Evolutionary conservation across 2,888 invertebrate species (phyloP).

Genomic region (Campoletis raptor): DNA sequence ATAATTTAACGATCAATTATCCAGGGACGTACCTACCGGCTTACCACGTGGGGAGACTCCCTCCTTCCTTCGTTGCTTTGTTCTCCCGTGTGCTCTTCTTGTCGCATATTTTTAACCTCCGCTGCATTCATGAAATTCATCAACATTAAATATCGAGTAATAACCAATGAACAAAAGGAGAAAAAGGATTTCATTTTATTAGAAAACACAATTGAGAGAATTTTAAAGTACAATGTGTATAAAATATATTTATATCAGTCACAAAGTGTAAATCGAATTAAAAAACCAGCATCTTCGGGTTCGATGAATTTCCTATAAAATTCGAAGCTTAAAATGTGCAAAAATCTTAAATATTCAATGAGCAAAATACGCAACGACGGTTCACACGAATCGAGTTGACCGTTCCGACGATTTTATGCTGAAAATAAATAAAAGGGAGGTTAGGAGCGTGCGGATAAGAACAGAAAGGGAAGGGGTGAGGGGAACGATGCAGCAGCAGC

Average conservation of each 20-base stretch:
- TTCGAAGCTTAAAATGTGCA: background rate
- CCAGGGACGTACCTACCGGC: slow-evolving; percentile 63
- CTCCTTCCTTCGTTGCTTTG: slow-evolving; percentile 5
- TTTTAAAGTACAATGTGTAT: background rate
- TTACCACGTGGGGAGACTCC: slow-evolving; percentile 22
- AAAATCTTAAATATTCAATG: slow-evolving; percentile 1
- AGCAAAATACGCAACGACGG: background rate
- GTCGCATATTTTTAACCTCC: background rate
- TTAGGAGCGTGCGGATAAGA: slow-evolving; percentile 71
- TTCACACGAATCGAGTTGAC: slow-evolving; percentile 51
- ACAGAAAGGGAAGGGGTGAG: background rate
- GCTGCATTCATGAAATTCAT: background rate
- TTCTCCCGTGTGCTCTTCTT: background rate
- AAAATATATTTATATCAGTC: background rate
- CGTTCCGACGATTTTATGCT: slow-evolving; percentile 74
- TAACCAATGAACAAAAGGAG: background rate
- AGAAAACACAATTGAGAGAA: background rate
- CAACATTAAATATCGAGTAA: background rate
- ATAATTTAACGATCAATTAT: slow-evolving; percentile 75
- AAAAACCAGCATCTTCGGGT: background rate
- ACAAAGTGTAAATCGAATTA: background rate
- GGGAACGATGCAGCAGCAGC: slow-evolving; percentile 19
- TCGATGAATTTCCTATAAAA: background rate
- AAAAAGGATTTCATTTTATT: background rate
- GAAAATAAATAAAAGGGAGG: slow-evolving; percentile 69